Conservation (phyloP, 2,888 invertebrate species). For the Catocala nupta region DNA sequence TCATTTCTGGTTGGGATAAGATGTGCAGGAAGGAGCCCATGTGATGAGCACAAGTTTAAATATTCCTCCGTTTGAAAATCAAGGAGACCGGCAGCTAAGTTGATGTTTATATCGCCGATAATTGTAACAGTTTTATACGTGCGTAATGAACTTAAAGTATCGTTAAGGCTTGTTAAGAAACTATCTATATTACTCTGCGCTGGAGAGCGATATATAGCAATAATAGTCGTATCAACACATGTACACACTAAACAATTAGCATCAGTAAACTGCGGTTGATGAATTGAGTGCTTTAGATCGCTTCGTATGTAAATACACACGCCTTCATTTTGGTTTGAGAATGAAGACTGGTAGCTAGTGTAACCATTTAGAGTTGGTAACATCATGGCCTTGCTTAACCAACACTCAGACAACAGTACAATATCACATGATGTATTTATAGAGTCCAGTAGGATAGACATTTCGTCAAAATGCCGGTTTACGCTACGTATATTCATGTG, state of each 20-base stretch:
- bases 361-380: neutral
- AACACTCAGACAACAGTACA: neutral
- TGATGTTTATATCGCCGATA: too few species aligned
- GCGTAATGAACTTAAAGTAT: too few species aligned
- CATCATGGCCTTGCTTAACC: too few species aligned
- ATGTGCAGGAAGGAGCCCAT: conserved; percentile 4
- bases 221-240: neutral
- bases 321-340: conserved; percentile 1
- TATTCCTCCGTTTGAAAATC: neutral
- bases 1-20: neutral
- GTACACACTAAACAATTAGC: neutral
- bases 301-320: neutral
- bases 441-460: neutral
- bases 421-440: neutral
- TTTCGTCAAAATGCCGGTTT: neutral
- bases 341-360: neutral
- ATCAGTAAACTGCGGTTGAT: neutral
- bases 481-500: neutral
- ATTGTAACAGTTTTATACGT: neutral
- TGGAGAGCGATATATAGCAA: too few species aligned
- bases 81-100: neutral
- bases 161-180: too few species aligned
- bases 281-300: neutral
- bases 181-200: too few species aligned
- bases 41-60: neutral